phyloP scores from a whole-genome alignment of 2,797 vertebrate species.

The Anabas testudineus region DNA sequence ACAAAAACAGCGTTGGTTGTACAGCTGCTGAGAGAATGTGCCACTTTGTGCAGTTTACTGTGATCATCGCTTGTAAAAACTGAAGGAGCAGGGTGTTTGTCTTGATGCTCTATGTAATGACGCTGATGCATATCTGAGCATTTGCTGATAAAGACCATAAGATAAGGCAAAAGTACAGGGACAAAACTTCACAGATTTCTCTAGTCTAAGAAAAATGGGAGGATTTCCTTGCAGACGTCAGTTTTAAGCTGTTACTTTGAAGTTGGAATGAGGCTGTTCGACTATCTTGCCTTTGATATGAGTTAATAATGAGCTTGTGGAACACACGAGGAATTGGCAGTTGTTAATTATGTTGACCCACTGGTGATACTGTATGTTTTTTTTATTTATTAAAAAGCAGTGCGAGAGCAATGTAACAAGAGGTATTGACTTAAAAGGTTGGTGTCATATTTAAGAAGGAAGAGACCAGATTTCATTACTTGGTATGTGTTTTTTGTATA shows the following conservation, averaged over 20 bases:
- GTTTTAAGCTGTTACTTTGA: slow-evolving; percentile 32
- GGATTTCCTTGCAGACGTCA: slow-evolving; percentile 17
- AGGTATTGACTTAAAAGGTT: no score
- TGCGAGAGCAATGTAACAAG: no score
- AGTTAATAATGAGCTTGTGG: slow-evolving; percentile 37
- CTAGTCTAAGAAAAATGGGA: not conserved
- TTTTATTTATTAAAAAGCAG: not conserved
- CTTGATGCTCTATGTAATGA: not conserved
- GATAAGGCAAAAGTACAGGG: not conserved
- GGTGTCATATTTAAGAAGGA: no score
- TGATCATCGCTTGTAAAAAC: not conserved
- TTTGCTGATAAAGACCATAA: not conserved
- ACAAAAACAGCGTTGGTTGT: slow-evolving; percentile 29
- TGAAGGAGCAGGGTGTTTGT: not conserved
- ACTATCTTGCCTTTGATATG: slow-evolving; percentile 28
- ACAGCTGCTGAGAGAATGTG: slow-evolving; percentile 20
- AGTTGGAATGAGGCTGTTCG: slow-evolving; percentile 19
- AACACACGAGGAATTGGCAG: slow-evolving; percentile 2
- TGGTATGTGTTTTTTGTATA: no score
- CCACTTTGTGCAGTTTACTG: slow-evolving; percentile 19
- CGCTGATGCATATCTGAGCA: not conserved
- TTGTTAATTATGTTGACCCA: slow-evolving; percentile 25
- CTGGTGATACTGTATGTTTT: not conserved
- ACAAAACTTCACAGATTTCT: not conserved
- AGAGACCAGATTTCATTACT: no score